Evolutionary conservation across 2,797 vertebrate species (phyloP).

Genomic region (Mus caroli): DNA sequence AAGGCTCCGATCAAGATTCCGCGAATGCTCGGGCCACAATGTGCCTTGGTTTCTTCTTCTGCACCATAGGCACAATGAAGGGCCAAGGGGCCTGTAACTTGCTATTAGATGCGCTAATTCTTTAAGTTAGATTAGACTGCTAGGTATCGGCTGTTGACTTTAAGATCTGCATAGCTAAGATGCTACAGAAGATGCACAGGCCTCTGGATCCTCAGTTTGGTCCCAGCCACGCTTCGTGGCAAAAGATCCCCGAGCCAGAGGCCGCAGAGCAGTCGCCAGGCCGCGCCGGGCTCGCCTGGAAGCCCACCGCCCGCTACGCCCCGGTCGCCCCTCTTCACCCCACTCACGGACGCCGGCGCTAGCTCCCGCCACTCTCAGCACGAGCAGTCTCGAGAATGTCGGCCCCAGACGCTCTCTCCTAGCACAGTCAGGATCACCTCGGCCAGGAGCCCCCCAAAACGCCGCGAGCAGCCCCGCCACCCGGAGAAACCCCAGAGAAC

Average conservation of each 20-base stretch:
- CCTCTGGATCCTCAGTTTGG: not conserved
- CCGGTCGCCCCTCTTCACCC: not conserved
- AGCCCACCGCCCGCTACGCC: not conserved
- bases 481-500: not conserved
- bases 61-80: not conserved
- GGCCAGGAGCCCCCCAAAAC: not conserved
- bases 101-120: not conserved
- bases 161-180: not conserved
- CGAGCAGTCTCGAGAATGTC: not conserved
- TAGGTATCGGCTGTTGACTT: not conserved
- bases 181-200: not conserved
- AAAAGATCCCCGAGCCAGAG: not conserved
- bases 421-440: too few species aligned
- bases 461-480: not conserved
- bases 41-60: not conserved
- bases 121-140: not conserved
- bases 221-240: not conserved
- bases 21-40: not conserved
- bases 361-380: not conserved
- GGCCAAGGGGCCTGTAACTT: not conserved
- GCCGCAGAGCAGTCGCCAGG: not conserved
- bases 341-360: not conserved
- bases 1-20: not conserved
- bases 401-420: not conserved
- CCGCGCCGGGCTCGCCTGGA: not conserved